Conservation (phyloP, 2,888 invertebrate genomes). For the Uropetala carovei region DNA sequence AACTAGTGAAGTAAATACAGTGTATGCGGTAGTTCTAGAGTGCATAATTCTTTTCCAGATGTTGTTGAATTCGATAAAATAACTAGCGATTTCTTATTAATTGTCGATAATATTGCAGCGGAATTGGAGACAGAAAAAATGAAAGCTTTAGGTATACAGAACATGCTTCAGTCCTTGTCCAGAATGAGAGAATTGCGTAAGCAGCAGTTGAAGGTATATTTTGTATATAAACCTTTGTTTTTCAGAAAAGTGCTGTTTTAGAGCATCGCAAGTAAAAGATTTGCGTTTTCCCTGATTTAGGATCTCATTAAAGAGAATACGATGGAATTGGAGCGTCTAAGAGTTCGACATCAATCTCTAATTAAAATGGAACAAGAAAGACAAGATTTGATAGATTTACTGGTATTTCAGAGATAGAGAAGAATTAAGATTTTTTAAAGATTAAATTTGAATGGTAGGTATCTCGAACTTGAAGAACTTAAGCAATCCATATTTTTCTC, state of each 20-base stretch:
- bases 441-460: too few species aligned
- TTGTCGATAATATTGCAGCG: slow-evolving; percentile 4
- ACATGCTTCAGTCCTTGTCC: slow-evolving; percentile 42
- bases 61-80: slow-evolving; percentile 42
- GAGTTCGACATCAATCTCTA: slow-evolving; percentile 33
- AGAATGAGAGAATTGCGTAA: slow-evolving; percentile 36
- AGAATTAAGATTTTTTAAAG: too few species aligned
- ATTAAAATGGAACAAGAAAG: slow-evolving; percentile 51
- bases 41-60: not conserved
- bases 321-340: slow-evolving; percentile 29
- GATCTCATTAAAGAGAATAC: slow-evolving; percentile 45
- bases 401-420: slow-evolving; percentile 23
- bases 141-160: slow-evolving; percentile 30
- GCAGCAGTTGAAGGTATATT: slow-evolving; percentile 29
- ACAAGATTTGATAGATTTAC: slow-evolving; percentile 30
- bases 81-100: not conserved
- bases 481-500: too few species aligned
- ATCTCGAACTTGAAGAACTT: too few species aligned
- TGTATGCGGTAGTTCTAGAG: not conserved
- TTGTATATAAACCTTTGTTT: not conserved
- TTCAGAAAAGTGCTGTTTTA: not conserved
- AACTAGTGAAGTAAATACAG: not conserved
- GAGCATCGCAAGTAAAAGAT: not conserved
- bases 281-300: not conserved
- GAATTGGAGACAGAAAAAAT: slow-evolving; percentile 31